phyloP scores from a whole-genome alignment of 2,888 invertebrate species.

The Hyles lineata region DNA sequence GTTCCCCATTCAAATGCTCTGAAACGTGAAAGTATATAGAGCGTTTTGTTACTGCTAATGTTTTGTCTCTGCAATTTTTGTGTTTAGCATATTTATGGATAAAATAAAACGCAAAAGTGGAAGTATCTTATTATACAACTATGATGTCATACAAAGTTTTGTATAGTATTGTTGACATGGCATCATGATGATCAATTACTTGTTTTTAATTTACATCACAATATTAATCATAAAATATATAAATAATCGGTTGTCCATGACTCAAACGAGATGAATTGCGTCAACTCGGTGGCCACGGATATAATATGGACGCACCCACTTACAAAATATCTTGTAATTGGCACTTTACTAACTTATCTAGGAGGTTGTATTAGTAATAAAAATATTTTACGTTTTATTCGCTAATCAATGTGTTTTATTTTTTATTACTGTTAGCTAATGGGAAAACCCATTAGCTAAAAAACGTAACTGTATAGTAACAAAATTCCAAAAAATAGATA shows the following conservation, averaged over 20 bases:
- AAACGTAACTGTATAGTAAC: too few species aligned
- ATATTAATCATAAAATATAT: conserved; percentile 19
- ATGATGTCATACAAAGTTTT: not conserved
- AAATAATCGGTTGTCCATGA: conserved; percentile 16
- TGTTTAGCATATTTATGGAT: not conserved
- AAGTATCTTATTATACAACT: conserved; percentile 1
- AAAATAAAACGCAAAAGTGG: conserved; percentile 8
- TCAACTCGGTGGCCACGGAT: conserved; percentile 13
- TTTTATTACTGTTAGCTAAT: too few species aligned
- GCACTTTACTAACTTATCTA: not conserved
- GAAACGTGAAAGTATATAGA: conserved; percentile 5
- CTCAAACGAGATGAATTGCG: conserved; percentile 15
- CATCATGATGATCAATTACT: not conserved
- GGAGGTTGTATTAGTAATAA: not conserved
- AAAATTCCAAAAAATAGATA: too few species aligned
- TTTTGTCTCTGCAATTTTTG: not conserved
- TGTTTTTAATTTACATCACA: conserved; percentile 4
- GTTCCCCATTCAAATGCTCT: conserved; percentile 17
- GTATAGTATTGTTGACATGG: not conserved
- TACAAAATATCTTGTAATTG: not conserved
- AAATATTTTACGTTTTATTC: too few species aligned
- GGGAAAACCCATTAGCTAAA: too few species aligned
- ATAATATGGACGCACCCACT: conserved; percentile 2
- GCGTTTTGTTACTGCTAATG: conserved; percentile 16
- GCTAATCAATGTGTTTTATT: too few species aligned